Conservation (phyloP, 2,888 invertebrate species). For the Nezara viridula region DNA sequence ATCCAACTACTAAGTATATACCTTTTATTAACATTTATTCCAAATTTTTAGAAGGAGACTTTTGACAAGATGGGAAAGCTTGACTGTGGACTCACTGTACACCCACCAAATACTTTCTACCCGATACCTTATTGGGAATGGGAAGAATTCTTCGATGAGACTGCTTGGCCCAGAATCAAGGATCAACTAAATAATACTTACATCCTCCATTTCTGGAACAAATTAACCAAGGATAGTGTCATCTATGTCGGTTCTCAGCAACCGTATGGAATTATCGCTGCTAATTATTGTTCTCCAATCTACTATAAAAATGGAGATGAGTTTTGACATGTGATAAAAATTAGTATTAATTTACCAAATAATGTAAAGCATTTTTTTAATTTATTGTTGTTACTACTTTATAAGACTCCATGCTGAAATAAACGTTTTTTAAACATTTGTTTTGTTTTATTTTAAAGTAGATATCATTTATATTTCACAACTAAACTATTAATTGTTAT, state of each 20-base stretch:
- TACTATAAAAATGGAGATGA: constrained; percentile 59
- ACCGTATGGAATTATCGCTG: constrained; percentile 62
- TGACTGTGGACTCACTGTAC: neutral
- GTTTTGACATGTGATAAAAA: constrained; percentile 50
- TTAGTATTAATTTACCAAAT: neutral
- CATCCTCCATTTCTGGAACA: constrained; percentile 64
- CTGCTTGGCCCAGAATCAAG: neutral
- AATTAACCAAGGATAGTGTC: constrained; percentile 57
- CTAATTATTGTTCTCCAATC: constrained; percentile 61
- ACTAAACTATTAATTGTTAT: too few species aligned
- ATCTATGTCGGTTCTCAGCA: constrained; percentile 61
- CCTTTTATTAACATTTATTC: neutral
- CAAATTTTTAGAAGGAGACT: neutral
- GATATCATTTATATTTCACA: too few species aligned
- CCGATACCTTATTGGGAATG: constrained; percentile 9
- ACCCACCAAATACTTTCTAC: neutral
- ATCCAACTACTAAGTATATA: too few species aligned
- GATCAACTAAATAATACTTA: constrained; percentile 59
- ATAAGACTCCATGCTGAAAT: neutral
- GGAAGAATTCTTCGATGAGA: neutral
- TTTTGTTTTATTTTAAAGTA: too few species aligned
- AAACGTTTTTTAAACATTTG: too few species aligned
- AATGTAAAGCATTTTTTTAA: neutral
- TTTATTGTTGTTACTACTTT: neutral
- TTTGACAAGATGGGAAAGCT: neutral